phyloP scores from a whole-genome alignment of 2,113 vertebrate species.

The Cairina moschata region DNA sequence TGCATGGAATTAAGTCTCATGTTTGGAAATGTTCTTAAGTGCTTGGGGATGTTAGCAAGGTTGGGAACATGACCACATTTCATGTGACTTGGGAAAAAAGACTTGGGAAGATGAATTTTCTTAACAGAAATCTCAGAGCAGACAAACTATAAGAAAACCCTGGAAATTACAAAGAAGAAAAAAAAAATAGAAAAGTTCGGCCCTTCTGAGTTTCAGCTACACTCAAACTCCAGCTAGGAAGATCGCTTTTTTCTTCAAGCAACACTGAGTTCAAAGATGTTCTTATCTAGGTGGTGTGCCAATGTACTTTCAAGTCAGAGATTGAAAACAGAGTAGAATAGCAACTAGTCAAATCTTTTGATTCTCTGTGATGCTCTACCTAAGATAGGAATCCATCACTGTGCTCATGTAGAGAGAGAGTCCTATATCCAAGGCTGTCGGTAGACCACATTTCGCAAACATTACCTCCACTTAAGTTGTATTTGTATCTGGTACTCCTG shows the following conservation, averaged over 20 bases:
- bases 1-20: not conserved
- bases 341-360: not conserved
- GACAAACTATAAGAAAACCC: not conserved
- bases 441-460: not conserved
- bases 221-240: not conserved
- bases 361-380: not conserved
- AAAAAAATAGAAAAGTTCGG: not conserved
- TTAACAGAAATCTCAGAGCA: not conserved
- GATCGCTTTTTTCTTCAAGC: not conserved
- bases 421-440: fast-evolving
- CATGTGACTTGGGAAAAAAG: not conserved
- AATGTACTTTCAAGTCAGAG: not conserved
- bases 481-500: not conserved
- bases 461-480: not conserved
- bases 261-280: not conserved
- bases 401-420: not conserved
- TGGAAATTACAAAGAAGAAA: not conserved
- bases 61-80: not conserved
- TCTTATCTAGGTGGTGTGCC: not conserved
- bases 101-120: not conserved
- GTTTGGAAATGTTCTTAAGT: not conserved
- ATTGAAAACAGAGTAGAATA: not conserved
- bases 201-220: not conserved
- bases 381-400: not conserved
- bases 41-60: not conserved